Conservation (phyloP, 2,113 vertebrate genomes). For the Sclerurus mexicanus region DNA sequence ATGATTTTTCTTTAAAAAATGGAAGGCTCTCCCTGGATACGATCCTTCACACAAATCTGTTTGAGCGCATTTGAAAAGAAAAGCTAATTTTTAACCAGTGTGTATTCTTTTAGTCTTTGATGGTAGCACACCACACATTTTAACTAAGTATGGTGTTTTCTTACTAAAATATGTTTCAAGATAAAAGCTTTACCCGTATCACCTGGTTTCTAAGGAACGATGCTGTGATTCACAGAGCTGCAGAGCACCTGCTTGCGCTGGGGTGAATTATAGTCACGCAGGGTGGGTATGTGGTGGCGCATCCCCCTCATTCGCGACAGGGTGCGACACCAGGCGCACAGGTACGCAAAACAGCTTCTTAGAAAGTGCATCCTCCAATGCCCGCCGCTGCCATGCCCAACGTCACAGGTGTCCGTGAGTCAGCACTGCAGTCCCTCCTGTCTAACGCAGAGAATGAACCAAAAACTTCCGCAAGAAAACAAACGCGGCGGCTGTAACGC, state of each 20-base stretch:
- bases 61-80: not conserved
- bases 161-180: not conserved
- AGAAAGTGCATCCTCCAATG: not conserved
- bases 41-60: not conserved
- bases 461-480: not conserved
- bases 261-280: fast-evolving
- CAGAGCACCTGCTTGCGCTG: not conserved
- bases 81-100: not conserved
- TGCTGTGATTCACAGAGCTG: not conserved
- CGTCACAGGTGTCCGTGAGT: slow-evolving; percentile 44
- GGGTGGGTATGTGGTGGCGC: not conserved
- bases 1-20: not conserved
- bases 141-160: fast-evolving
- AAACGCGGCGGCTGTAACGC: fast-evolving
- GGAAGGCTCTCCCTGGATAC: not conserved
- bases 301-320: not conserved
- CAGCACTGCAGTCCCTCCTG: slow-evolving; percentile 32
- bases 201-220: not conserved
- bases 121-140: not conserved
- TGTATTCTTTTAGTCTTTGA: not conserved
- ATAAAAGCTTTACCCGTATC: not conserved
- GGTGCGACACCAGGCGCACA: not conserved
- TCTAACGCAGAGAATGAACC: not conserved
- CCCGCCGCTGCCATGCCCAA: not conserved
- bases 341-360: not conserved